phyloP scores from a whole-genome alignment of 2,888 invertebrate genomes.

The Pachliopta kotzebuea region DNA sequence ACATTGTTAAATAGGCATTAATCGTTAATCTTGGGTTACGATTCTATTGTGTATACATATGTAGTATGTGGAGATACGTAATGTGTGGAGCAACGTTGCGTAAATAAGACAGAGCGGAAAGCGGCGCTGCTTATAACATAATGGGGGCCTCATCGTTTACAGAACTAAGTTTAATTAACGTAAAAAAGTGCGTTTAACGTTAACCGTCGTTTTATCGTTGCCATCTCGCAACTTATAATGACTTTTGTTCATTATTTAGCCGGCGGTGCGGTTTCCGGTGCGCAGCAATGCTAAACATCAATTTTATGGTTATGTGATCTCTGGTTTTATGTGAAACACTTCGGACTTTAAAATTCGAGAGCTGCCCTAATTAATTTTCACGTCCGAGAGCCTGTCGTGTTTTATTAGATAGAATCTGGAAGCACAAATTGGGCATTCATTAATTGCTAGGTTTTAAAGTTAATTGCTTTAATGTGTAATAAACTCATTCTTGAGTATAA shows the following conservation, averaged over 20 bases:
- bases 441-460: constrained; percentile 34
- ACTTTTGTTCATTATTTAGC: constrained; percentile 78
- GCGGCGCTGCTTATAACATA: constrained; percentile 55
- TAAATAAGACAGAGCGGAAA: constrained; percentile 53
- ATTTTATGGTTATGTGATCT: constrained; percentile 66
- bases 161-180: constrained; percentile 78
- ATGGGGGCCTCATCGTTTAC: constrained; percentile 74
- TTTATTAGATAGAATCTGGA: constrained; percentile 34
- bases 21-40: constrained; percentile 17
- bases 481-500: constrained; percentile 27
- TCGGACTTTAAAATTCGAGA: constrained; percentile 47
- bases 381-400: constrained; percentile 41
- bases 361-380: constrained; percentile 58
- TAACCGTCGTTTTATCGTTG: constrained; percentile 67
- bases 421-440: constrained; percentile 31
- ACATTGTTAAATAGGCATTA: constrained; percentile 21
- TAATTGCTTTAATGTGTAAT: constrained; percentile 32
- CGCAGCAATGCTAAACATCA: constrained; percentile 59
- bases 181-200: constrained; percentile 76
- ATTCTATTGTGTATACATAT: constrained; percentile 16
- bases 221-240: constrained; percentile 73
- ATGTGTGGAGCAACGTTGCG: constrained; percentile 50
- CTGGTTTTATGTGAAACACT: constrained; percentile 51
- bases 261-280: constrained; percentile 63
- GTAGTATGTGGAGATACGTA: constrained; percentile 21